phyloP scores from a whole-genome alignment of 2,113 vertebrate species.

The Litocranius walleri region DNA sequence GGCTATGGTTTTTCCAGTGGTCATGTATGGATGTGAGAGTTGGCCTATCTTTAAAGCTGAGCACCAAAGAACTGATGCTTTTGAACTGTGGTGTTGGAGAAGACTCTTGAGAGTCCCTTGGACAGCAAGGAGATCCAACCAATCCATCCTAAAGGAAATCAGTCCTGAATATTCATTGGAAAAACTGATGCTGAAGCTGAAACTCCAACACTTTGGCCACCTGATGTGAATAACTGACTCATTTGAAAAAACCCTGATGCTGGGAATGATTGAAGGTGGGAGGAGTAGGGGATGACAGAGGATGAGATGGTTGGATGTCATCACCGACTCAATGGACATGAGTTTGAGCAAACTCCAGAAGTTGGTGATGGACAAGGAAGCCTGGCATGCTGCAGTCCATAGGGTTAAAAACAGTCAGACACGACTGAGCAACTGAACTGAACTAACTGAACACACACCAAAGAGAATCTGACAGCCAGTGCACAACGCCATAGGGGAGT shows the following conservation, averaged over 20 bases:
- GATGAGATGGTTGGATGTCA: not conserved
- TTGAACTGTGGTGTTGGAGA: not conserved
- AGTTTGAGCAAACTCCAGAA: not conserved
- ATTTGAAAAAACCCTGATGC: not conserved
- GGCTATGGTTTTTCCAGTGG: not conserved
- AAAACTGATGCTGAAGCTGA: not conserved
- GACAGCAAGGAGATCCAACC: not conserved
- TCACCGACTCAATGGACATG: not conserved
- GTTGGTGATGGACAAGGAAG: not conserved
- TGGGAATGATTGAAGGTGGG: not conserved
- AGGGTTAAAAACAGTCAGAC: not conserved
- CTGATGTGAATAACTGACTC: not conserved
- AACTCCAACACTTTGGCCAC: not conserved
- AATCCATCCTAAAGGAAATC: not conserved
- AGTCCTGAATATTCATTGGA: not conserved
- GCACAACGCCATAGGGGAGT: rapidly evolving
- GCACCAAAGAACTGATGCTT: not conserved
- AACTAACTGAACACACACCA: not conserved
- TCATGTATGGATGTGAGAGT: not conserved
- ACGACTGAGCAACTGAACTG: not conserved
- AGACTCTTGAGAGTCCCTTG: not conserved
- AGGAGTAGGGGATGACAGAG: not conserved
- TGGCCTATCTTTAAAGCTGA: not conserved
- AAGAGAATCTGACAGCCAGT: not conserved
- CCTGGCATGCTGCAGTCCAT: not conserved